Evolutionary conservation across 2,797 vertebrate species (phyloP).

Genomic region (Poeciliopsis gracilis): DNA sequence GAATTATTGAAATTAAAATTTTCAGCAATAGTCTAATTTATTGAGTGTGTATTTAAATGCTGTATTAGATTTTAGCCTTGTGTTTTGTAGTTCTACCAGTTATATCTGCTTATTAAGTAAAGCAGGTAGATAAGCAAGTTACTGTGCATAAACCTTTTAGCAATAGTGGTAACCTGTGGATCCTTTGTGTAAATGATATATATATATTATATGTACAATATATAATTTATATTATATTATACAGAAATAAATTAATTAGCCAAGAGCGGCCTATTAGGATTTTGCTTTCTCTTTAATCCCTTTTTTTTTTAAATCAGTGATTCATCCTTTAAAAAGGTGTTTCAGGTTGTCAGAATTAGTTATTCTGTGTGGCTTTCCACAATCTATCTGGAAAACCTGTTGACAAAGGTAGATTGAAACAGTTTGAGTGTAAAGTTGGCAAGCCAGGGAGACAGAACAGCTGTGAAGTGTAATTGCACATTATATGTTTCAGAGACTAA

Average conservation of each 20-base stretch:
- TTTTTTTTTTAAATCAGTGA: not conserved
- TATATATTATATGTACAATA: not conserved
- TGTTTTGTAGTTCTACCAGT: not conserved
- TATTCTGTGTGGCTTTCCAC: not conserved
- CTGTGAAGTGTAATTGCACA: slow-evolving; percentile 15
- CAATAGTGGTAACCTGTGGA: not conserved
- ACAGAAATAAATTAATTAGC: not conserved
- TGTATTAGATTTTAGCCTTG: not conserved
- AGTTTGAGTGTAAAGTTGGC: slow-evolving; percentile 17
- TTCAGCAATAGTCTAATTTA: too few relatives aligned
- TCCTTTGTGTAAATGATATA: too few relatives aligned
- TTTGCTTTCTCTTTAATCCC: not conserved
- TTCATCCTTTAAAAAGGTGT: slow-evolving; percentile 2
- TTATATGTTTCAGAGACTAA: not conserved
- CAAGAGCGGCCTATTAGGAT: not conserved
- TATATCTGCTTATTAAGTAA: not conserved
- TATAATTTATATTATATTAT: not conserved
- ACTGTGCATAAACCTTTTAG: not conserved
- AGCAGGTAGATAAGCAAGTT: not conserved
- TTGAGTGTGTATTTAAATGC: not conserved
- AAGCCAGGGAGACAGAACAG: slow-evolving; percentile 1
- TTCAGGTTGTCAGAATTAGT: not conserved
- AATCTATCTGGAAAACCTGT: slow-evolving; percentile 20
- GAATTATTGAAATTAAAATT: too few relatives aligned
- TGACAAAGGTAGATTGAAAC: slow-evolving; percentile 19